phyloP scores from a whole-genome alignment of 1,140 invertebrate species.

The Ruditapes philippinarum region DNA sequence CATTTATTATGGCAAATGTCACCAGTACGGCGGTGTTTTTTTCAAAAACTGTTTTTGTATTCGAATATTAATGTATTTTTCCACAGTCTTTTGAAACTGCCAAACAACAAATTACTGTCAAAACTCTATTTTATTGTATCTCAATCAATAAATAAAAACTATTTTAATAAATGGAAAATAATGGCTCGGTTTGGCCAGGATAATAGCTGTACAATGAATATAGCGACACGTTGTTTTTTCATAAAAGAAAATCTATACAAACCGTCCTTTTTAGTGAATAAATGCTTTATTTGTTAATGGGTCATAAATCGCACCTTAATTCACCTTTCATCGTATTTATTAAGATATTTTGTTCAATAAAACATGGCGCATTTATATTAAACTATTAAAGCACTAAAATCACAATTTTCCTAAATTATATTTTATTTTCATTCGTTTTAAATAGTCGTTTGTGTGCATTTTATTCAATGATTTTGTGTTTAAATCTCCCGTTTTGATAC shows the following conservation, averaged over 20 bases:
- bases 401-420: background rate
- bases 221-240: background rate
- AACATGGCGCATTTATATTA: constrained; percentile 26
- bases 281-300: constrained; percentile 34
- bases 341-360: constrained; percentile 38
- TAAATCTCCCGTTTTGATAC: too few relatives aligned
- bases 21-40: background rate
- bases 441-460: background rate
- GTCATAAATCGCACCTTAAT: constrained; percentile 28
- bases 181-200: background rate
- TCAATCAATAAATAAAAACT: constrained; percentile 27
- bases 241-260: constrained; percentile 33
- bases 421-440: background rate
- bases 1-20: too few relatives aligned
- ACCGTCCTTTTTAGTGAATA: constrained; percentile 21
- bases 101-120: constrained; percentile 32
- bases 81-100: constrained; percentile 3
- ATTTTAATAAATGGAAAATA: constrained; percentile 27
- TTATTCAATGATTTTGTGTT: too few relatives aligned
- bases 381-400: constrained; percentile 14
- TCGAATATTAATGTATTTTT: constrained; percentile 2
- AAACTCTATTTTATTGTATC: constrained; percentile 7
- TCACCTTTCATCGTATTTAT: constrained; percentile 1
- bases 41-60: constrained; percentile 4
- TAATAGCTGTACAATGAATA: background rate